Conservation (phyloP, 2,113 vertebrate genomes). For the Malurus melanocephalus region DNA sequence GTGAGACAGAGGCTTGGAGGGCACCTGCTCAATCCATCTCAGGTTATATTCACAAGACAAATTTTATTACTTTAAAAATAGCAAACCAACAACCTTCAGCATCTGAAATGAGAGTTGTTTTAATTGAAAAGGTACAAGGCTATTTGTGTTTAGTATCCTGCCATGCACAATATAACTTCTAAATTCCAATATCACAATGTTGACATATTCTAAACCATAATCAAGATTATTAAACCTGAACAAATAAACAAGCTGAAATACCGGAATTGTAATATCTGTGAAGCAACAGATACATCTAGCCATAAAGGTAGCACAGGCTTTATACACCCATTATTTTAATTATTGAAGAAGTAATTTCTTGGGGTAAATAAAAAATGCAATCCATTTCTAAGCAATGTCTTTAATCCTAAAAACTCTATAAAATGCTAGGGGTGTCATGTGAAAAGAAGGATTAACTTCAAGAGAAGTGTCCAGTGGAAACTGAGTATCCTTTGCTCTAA, state of each 20-base stretch:
- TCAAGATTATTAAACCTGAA: not conserved
- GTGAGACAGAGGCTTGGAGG: not conserved
- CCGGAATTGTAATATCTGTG: not conserved
- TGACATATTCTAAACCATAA: not conserved
- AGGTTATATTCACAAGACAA: not conserved
- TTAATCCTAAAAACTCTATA: not conserved
- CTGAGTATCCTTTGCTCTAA: not conserved
- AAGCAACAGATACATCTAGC: not conserved
- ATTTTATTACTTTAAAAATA: not conserved
- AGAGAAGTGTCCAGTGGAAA: not conserved
- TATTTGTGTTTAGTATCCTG: not conserved
- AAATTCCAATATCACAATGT: not conserved
- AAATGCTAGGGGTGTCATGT: not conserved
- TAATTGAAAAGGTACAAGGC: not conserved
- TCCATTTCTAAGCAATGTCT: not conserved
- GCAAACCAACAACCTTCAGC: not conserved
- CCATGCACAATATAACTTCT: not conserved
- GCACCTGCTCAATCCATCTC: not conserved
- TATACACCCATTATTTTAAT: not conserved
- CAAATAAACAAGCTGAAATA: not conserved
- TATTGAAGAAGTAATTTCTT: conserved; percentile 2
- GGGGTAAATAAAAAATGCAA: not conserved
- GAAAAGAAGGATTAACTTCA: not conserved
- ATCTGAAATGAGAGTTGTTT: not conserved
- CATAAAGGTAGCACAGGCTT: not conserved